phyloP scores from a whole-genome alignment of 2,797 vertebrate genomes.

The Lacerta bilineata region DNA sequence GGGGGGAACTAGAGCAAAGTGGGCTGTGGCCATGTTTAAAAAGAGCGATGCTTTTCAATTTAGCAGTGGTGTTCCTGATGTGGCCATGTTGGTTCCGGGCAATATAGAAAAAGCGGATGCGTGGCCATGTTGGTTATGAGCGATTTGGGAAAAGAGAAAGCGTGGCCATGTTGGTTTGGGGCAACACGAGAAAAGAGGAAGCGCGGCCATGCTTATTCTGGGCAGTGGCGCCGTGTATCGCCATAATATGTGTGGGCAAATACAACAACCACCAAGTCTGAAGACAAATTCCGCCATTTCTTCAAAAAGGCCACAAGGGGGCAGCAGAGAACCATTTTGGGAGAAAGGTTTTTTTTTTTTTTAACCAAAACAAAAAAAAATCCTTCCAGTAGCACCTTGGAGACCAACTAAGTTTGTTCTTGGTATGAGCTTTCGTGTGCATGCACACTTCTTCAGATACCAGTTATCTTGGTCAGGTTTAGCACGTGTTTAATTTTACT shows the following conservation, averaged over 20 bases:
- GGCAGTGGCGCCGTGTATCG: no score
- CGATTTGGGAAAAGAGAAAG: background rate
- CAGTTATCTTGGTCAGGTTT: no score
- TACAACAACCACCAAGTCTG: no score
- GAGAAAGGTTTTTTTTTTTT: no score
- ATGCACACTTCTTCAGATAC: no score
- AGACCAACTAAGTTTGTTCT: no score
- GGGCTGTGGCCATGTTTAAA: background rate
- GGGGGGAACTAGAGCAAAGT: fast-evolving
- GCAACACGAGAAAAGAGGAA: background rate
- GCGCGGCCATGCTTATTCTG: background rate
- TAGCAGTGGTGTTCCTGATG: background rate
- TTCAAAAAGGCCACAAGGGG: background rate
- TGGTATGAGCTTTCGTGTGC: no score
- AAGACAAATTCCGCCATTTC: background rate
- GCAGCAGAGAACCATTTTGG: no score
- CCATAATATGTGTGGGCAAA: background rate
- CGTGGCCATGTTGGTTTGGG: background rate
- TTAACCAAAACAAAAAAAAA: no score
- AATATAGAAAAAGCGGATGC: background rate
- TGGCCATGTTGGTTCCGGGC: background rate
- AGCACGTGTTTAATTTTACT: no score
- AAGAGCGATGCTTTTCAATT: no score
- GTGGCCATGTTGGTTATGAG: background rate
- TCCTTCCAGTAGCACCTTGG: no score